Evolutionary conservation across 1,140 invertebrate species (phyloP), one percentile per base, ranked within the genome.

Genomic region (Holotrichia oblita): DNA sequence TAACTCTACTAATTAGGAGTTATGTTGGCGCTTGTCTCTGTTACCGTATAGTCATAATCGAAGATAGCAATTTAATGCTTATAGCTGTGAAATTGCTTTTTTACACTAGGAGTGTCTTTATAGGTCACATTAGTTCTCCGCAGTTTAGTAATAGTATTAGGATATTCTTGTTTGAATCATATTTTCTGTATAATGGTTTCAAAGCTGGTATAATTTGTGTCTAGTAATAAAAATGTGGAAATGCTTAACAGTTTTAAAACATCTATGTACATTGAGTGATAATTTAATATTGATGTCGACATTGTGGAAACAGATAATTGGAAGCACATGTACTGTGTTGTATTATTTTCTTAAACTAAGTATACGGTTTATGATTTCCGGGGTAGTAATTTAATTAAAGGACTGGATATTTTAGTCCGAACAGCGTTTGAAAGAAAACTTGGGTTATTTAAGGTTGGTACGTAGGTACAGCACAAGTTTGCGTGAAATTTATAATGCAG

Each of bases 311-410:
- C 6, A 17, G n/a, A 55, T 55, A 55, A 55, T 55, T 55, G 48
- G 48, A 55, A 55, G n/a, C 48, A 55, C 17, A 55, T 55, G 48
- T 17, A 55, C 14, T 3, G 17, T 17, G n/a, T 55, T 17, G 48
- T 55, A 55, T 55, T 55, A 55, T 55, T 55, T 55, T 55, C 48
- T 17, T 55, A 55, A 6, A 17, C 48, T 55, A 55, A 55, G 48
- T 55, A 6, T 17, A 55, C 6, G 17, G 6, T 55, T 55, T 55
- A 55, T 17, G 48, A 55, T 55, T 55, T 55, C 48, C 48, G n/a
- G 48, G 14, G 14, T 55, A 17, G 12, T 17, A 55, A 17, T 55
- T 55, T 55, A 55, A 55, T 17, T 17, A 55, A 55, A 14, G 48
- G 1, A 34, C 27, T 1, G 27, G 27, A 34, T 34, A 34, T 34